Evolutionary conservation across 2,113 vertebrate genomes (phyloP).

Genomic region (Illadopsis cleaveri): DNA sequence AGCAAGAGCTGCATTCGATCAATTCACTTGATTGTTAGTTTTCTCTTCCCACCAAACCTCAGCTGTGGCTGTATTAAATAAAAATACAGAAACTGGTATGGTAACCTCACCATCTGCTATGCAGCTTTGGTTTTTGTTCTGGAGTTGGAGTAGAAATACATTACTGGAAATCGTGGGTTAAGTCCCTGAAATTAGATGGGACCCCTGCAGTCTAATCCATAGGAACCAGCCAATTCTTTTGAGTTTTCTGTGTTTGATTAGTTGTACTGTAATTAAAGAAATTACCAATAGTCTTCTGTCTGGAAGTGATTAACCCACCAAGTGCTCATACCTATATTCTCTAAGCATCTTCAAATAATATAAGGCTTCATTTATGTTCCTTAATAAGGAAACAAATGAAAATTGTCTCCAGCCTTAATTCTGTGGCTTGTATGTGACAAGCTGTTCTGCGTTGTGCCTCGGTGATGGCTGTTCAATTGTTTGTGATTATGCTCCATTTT

Average conservation of each 20-base stretch:
- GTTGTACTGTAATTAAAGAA: constrained; percentile 81
- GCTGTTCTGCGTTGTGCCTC: constrained; percentile 16
- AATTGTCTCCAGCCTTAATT: neutral
- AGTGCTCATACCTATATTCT: constrained; percentile 42
- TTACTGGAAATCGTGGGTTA: constrained; percentile 66
- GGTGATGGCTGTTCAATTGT: neutral
- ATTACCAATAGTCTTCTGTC: constrained; percentile 64
- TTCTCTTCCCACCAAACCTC: constrained; percentile 1
- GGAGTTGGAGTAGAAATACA: constrained; percentile 64
- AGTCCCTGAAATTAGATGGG: constrained; percentile 69
- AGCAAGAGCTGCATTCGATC: neutral
- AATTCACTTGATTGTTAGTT: neutral
- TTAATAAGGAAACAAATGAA: constrained; percentile 58
- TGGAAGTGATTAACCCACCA: constrained; percentile 57
- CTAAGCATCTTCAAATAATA: constrained; percentile 31
- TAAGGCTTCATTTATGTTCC: constrained; percentile 11
- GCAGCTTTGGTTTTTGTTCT: constrained; percentile 74
- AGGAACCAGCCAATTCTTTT: constrained; percentile 71
- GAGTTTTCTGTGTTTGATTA: constrained; percentile 79
- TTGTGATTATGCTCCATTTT: constrained; percentile 28
- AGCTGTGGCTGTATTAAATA: constrained; percentile 29
- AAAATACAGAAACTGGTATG: constrained; percentile 33
- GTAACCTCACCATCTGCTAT: constrained; percentile 85
- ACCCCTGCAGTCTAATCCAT: constrained; percentile 79
- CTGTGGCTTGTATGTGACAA: neutral